phyloP scores from a whole-genome alignment of 2,797 vertebrate species.

The Sparus aurata region DNA sequence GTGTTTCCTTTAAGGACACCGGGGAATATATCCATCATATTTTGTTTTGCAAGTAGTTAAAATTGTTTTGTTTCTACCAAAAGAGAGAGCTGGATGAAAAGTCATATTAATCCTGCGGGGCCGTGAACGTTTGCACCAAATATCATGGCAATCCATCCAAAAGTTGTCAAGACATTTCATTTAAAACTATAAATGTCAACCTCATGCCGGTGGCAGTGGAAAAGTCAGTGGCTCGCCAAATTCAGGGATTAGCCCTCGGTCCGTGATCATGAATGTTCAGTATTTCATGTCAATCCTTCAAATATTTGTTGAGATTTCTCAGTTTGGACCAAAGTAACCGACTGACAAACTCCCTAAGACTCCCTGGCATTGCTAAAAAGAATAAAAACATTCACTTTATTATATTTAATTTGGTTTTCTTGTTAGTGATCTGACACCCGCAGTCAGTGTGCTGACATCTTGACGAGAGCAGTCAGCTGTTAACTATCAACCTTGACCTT shows the following conservation, averaged over 20 bases:
- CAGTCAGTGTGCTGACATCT: conserved; percentile 52
- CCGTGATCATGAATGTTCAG: not conserved
- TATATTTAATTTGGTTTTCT: conserved; percentile 32
- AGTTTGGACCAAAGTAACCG: too few relatives aligned
- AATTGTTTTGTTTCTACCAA: not conserved
- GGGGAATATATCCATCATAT: too few relatives aligned
- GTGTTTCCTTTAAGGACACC: too few relatives aligned
- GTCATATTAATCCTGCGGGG: not conserved
- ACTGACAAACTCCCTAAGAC: not conserved
- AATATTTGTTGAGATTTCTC: not conserved
- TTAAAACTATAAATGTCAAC: not conserved
- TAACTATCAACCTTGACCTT: conserved; percentile 72
- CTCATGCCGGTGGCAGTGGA: not conserved
- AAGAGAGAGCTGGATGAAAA: not conserved
- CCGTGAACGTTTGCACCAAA: not conserved
- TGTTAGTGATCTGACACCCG: conserved; percentile 44
- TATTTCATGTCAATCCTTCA: not conserved
- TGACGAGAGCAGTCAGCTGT: conserved; percentile 53
- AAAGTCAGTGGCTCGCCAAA: not conserved
- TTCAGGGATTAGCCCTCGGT: not conserved
- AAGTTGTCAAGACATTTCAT: not conserved
- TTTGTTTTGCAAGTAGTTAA: not conserved
- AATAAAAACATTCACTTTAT: conserved; percentile 33
- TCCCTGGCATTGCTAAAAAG: not conserved
- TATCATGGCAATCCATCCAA: not conserved